Percentiles rank a stretch among this genome's conserved stretches.
phyloP scores from a whole-genome alignment of 1,140 invertebrate species.

The Hycleus phaleratus region DNA sequence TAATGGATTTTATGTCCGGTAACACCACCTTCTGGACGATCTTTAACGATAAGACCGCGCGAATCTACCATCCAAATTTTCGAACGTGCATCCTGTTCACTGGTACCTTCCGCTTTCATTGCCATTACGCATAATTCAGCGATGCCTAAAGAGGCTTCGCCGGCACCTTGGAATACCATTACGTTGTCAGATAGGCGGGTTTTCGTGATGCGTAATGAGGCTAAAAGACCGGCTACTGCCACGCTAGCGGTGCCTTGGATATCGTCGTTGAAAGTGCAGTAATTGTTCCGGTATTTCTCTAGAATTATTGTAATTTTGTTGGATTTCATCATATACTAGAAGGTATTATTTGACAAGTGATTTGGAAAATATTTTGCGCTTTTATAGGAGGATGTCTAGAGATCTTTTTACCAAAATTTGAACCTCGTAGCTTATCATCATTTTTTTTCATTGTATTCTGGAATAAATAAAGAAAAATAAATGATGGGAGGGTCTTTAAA shows the following conservation, averaged over 20 bases:
- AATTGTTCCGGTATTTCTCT: conserved; percentile 72
- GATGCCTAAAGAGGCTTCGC: conserved; percentile 69
- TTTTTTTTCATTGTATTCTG: too few species aligned
- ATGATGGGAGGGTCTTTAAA: too few species aligned
- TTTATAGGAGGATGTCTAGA: too few species aligned
- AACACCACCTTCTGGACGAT: conserved; percentile 65
- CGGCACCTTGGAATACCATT: conserved; percentile 88
- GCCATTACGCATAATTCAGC: conserved; percentile 80
- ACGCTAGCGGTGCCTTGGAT: conserved; percentile 90
- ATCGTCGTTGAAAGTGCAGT: conserved; percentile 95
- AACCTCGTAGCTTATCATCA: too few species aligned
- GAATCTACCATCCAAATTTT: conserved; percentile 70
- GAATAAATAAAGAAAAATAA: too few species aligned
- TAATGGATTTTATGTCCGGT: conserved; percentile 70
- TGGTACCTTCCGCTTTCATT: conserved; percentile 73
- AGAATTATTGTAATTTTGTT: too few species aligned
- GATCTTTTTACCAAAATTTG: background rate
- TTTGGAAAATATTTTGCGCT: background rate
- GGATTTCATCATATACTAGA: too few species aligned
- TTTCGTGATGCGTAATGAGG: conserved; percentile 69
- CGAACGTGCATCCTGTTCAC: conserved; percentile 58
- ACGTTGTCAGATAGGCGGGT: conserved; percentile 69
- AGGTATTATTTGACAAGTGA: too few species aligned
- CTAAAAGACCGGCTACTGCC: conserved; percentile 84
- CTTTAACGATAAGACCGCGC: conserved; percentile 69